These are phyloP conservation scores for Leptinotarsa undecemlineata DNA, from an alignment of 1,140 invertebrate genomes.

Conservation along the genomic window DNA sequence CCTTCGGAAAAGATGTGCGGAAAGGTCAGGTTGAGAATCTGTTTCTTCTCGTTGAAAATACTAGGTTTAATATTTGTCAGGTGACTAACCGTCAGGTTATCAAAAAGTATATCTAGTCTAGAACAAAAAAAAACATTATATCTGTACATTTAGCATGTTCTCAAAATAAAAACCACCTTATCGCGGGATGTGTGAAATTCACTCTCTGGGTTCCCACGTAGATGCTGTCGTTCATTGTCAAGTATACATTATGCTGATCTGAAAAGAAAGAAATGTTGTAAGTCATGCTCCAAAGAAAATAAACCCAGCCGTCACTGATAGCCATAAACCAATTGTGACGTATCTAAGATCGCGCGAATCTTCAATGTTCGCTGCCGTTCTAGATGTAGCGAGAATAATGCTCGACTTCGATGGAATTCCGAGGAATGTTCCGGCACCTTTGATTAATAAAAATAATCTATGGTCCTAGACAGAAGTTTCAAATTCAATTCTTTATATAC, in stretches of 20 bases:
- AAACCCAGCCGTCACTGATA: too few species aligned
- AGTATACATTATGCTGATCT: background rate
- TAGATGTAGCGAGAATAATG: too few species aligned
- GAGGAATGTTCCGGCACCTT: too few species aligned
- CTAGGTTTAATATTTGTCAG: background rate
- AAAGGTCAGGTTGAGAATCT: constrained; percentile 14
- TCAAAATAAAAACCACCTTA: constrained; percentile 5
- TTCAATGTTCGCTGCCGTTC: too few species aligned
- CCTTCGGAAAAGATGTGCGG: background rate
- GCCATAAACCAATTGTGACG: too few species aligned
- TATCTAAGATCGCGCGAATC: too few species aligned
- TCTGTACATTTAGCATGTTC: background rate
- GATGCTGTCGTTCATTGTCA: background rate
- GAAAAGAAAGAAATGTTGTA: background rate
- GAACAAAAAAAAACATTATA: background rate
- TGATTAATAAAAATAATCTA: too few species aligned
- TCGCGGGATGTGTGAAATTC: constrained; percentile 12
- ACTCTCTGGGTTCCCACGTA: background rate
- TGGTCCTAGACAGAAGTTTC: too few species aligned
- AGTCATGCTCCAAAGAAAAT: too few species aligned
- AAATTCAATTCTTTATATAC: too few species aligned
- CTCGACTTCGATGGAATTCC: too few species aligned
- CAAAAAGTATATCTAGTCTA: background rate
- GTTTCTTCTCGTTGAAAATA: background rate
- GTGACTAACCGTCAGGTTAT: background rate